These are phyloP conservation scores for Cantharis rufa DNA, from an alignment of 2,888 invertebrate species.

Conservation along the genomic window DNA sequence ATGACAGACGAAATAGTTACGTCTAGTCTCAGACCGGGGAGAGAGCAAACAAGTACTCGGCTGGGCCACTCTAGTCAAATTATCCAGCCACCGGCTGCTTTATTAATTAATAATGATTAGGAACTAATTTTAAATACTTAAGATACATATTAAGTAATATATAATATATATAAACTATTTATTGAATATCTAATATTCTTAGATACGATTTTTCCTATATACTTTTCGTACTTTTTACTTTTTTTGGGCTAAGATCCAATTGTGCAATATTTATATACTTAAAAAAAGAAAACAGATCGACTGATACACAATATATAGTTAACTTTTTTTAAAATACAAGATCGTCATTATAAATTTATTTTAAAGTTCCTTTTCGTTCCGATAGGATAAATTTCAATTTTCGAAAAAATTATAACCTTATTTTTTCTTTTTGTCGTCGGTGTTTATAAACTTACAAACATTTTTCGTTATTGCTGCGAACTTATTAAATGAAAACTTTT, in stretches of 20 bases:
- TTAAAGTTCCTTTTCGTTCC: background rate
- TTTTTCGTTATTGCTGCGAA: background rate
- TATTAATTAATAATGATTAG: slow-evolving; percentile 54
- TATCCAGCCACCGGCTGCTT: slow-evolving; percentile 53
- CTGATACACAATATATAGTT: slow-evolving; percentile 49
- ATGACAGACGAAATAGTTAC: slow-evolving; percentile 40
- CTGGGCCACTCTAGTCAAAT: slow-evolving; percentile 58
- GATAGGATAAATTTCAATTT: background rate
- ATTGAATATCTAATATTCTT: slow-evolving; percentile 54
- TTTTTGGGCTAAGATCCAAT: slow-evolving; percentile 54
- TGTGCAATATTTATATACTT: slow-evolving; percentile 52
- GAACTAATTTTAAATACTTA: slow-evolving; percentile 48
- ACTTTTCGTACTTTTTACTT: slow-evolving; percentile 35
- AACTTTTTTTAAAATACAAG: slow-evolving; percentile 26
- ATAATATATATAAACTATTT: slow-evolving; percentile 52
- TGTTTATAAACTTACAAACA: background rate
- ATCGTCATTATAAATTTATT: background rate
- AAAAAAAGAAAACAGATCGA: slow-evolving; percentile 47
- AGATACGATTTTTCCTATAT: slow-evolving; percentile 34
- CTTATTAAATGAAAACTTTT: background rate
- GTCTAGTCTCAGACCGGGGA: slow-evolving; percentile 42
- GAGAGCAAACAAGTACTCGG: slow-evolving; percentile 41
- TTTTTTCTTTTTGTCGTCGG: background rate
- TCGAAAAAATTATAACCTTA: background rate
- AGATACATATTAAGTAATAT: slow-evolving; percentile 52